phyloP scores from a whole-genome alignment of 1,140 invertebrate species.

The Rhopalosiphum padi region DNA sequence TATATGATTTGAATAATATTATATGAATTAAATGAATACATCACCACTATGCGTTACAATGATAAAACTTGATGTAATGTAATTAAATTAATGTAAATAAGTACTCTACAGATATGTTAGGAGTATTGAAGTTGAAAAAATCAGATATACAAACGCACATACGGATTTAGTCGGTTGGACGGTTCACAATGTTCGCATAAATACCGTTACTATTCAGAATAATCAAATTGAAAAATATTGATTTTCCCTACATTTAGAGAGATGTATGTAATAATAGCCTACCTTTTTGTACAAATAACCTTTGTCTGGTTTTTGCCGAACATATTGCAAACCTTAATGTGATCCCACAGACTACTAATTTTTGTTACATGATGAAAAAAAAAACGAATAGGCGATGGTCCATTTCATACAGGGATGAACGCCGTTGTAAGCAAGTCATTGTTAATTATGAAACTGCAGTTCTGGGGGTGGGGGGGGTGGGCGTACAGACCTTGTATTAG shows the following conservation, averaged over 20 bases:
- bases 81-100: background rate
- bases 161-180: background rate
- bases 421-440: background rate
- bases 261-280: background rate
- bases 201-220: background rate
- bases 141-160: background rate
- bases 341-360: background rate
- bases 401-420: background rate
- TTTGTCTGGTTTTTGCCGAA: conserved; percentile 26
- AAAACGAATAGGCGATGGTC: background rate
- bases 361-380: background rate
- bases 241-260: background rate
- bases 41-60: background rate
- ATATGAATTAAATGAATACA: background rate
- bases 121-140: background rate
- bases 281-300: background rate
- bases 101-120: background rate
- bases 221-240: conserved; percentile 18
- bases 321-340: background rate
- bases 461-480: background rate
- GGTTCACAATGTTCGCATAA: background rate
- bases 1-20: background rate
- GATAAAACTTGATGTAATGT: background rate
- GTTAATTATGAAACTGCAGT: conserved; percentile 30
- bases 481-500: background rate